Base-by-base conservation (phyloP, 2,888 invertebrate genomes). In the Colletes collaris region DNA sequence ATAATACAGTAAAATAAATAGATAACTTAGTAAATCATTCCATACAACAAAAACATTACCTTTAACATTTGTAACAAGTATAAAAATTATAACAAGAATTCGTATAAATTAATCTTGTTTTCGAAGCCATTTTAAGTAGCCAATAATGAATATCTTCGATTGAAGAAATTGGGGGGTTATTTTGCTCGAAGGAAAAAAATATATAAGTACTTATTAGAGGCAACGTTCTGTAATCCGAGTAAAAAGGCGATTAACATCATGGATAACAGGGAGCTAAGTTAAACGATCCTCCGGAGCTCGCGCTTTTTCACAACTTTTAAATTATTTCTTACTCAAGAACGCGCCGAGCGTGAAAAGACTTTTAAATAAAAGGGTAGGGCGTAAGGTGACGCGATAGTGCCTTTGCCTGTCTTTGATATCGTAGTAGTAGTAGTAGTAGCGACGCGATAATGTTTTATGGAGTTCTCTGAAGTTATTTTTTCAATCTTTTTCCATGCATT, bases 401-500 rank as follows among this genome's bases (percentile, higher is more conserved):
- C 46, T 19, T 19, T 37, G 58, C 71, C 52, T 52, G 63, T 58
- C 75, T 52, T 75, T 70, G 74, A 70, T 56, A 56, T 58, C 11
- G 19, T 27, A n/a, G 19, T 27, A 62, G 55, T 0, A 37, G 35
- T 55, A n/a, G 46, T 19, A n/a, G 49, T 19, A 35, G 35, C n/a
- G 52, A 13, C 10, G 44, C 13, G 59, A 71, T 64, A 71, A 71
- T 65, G 64, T 58, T 76, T 58, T 35, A 71, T 64, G 52, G 7
- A 52, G 44, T 70, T 70, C 44, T 50, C 8, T 50, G 46, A 35
- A 52, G 63, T 70, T 70, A 70, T 75, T 46, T 76, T 53, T 76
- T 76, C 63, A 52, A 63, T 68, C 56, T 76, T 37, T 67, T 52
- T 52, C 46, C 53, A 37, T 46, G 46, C 67, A 46, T 68, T 49